Conservation (phyloP, 2,113 vertebrate genomes). For the Okapia johnstoni region DNA sequence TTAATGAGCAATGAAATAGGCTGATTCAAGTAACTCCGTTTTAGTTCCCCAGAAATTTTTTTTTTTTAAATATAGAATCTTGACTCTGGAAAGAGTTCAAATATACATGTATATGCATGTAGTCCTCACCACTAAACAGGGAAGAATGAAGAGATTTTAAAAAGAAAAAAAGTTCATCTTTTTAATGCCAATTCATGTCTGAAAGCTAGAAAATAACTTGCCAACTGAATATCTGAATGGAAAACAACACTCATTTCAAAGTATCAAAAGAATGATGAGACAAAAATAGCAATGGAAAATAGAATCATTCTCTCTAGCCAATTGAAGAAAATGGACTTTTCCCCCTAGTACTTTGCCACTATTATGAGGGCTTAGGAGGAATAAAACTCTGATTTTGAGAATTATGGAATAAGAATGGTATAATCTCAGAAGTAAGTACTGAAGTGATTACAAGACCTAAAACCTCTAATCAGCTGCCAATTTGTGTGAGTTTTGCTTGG, state of each 20-base stretch:
- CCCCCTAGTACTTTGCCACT: neutral
- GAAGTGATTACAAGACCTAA: neutral
- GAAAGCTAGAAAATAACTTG: slow-evolving; percentile 1
- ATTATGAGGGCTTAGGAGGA: neutral
- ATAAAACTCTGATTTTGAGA: slow-evolving; percentile 23
- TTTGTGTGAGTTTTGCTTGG: neutral
- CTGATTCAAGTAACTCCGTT: neutral
- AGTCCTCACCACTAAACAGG: neutral
- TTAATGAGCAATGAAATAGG: neutral
- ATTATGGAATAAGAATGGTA: neutral
- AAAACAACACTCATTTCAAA: slow-evolving; percentile 11
- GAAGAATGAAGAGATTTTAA: neutral
- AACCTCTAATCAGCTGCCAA: neutral
- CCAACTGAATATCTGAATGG: neutral
- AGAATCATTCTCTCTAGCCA: slow-evolving; percentile 7
- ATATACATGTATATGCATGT: neutral
- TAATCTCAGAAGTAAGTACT: neutral
- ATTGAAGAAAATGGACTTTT: neutral
- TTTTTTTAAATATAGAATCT: neutral
- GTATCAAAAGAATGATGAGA: neutral
- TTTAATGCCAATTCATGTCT: neutral
- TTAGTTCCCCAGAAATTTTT: neutral
- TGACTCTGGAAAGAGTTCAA: neutral
- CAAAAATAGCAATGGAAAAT: slow-evolving; percentile 5
- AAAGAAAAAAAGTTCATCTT: neutral